phyloP scores from a whole-genome alignment of 2,797 vertebrate genomes.

The Sorex maritimensis region DNA sequence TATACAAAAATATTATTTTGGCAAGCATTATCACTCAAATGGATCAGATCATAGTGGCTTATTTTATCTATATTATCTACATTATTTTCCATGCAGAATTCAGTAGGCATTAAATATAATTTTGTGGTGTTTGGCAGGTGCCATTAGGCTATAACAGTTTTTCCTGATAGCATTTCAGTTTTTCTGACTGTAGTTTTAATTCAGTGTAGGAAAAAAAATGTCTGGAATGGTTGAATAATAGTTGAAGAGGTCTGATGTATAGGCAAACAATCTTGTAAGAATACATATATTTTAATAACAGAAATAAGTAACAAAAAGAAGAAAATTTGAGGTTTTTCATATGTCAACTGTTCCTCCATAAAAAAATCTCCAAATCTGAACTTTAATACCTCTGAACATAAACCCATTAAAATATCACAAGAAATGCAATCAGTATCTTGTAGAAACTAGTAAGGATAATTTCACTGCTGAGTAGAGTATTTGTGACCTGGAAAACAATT shows the following conservation, averaged over 20 bases:
- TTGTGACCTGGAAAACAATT: constrained; percentile 78
- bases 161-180: constrained; percentile 60
- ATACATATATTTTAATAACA: constrained; percentile 44
- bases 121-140: constrained; percentile 41
- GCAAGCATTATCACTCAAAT: constrained; percentile 46
- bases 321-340: not conserved
- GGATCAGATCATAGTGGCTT: not conserved
- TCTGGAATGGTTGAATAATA: constrained; percentile 55
- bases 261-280: constrained; percentile 58
- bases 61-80: constrained; percentile 18
- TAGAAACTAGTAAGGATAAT: constrained; percentile 75
- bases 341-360: not conserved
- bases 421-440: constrained; percentile 67
- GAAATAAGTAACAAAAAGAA: constrained; percentile 62
- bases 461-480: constrained; percentile 76
- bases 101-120: not conserved
- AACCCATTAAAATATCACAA: constrained; percentile 75
- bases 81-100: constrained; percentile 31
- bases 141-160: constrained; percentile 9
- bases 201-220: not conserved
- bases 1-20: not conserved
- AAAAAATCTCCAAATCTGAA: constrained; percentile 63
- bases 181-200: constrained; percentile 41
- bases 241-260: constrained; percentile 56
- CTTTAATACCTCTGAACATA: not conserved